These are phyloP conservation scores for Alviniconcha strummeri DNA, from an alignment of 2,888 invertebrate species.

Conservation along the genomic window DNA sequence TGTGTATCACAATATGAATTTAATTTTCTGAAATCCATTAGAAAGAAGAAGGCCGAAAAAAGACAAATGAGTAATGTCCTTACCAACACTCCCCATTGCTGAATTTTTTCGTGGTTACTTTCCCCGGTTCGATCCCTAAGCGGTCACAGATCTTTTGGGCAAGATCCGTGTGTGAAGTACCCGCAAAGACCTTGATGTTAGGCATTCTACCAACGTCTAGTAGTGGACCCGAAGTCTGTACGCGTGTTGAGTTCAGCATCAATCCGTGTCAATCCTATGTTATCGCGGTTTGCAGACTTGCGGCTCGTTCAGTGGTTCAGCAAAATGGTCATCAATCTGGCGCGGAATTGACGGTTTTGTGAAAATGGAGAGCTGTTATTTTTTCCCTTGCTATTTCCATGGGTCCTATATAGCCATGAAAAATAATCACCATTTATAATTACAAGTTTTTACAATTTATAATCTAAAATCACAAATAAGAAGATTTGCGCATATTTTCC, in stretches of 20 bases:
- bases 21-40: no score
- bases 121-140: slow-evolving; percentile 95
- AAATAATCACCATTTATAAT: not conserved
- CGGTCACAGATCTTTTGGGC: slow-evolving; percentile 98
- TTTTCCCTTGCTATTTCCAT: not conserved
- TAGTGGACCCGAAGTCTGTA: slow-evolving; percentile 31
- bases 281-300: slow-evolving; percentile 33
- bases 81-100: slow-evolving; percentile 99
- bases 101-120: slow-evolving; percentile 99
- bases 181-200: slow-evolving; percentile 99
- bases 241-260: slow-evolving; percentile 37
- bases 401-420: not conserved
- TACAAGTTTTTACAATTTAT: not conserved
- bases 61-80: slow-evolving; percentile 66
- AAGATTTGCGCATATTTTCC: slow-evolving; percentile 5
- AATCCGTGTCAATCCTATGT: not conserved
- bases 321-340: not conserved
- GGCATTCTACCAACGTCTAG: slow-evolving; percentile 82
- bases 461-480: not conserved
- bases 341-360: not conserved
- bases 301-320: not conserved
- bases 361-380: not conserved
- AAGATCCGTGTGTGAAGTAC: slow-evolving; percentile 97
- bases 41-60: not conserved
- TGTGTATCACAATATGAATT: no score